These are phyloP conservation scores for Danionella dracula DNA, from an alignment of 2,797 vertebrate species.

Conservation along the genomic window DNA sequence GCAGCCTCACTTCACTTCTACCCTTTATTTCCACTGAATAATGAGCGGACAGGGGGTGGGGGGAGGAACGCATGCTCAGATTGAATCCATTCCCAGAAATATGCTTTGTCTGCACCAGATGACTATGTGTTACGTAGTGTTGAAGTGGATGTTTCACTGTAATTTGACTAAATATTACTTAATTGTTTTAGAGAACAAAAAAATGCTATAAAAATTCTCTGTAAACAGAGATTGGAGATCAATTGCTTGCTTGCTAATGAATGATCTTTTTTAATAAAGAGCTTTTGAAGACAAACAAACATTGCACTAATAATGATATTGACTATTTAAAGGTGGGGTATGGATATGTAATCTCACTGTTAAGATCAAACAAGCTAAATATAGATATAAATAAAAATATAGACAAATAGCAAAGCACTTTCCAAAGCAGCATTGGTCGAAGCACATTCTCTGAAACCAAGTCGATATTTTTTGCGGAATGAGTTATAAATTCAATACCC, in stretches of 20 bases:
- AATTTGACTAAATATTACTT: neutral
- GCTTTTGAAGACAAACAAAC: no score
- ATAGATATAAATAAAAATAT: no score
- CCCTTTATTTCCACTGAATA: slow-evolving; percentile 39
- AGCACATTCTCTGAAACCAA: neutral
- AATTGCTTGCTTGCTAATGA: no score
- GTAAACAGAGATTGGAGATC: neutral
- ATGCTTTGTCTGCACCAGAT: neutral
- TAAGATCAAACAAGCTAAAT: no score
- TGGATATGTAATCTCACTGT: no score
- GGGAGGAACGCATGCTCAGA: neutral
- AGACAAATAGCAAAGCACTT: neutral
- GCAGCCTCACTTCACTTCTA: slow-evolving; percentile 50
- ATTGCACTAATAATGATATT: no score
- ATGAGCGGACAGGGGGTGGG: slow-evolving; percentile 40
- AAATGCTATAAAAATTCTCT: neutral
- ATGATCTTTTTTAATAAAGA: no score
- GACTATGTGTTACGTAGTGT: neutral
- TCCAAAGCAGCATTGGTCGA: neutral
- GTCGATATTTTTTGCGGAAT: neutral
- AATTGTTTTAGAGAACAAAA: neutral
- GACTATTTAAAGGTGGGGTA: no score
- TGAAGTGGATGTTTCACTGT: neutral
- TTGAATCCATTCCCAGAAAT: slow-evolving; percentile 14
- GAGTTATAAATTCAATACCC: slow-evolving; percentile 16